Base-by-base conservation (phyloP, 2,888 invertebrate species). In the Epinotia demarniana region DNA sequence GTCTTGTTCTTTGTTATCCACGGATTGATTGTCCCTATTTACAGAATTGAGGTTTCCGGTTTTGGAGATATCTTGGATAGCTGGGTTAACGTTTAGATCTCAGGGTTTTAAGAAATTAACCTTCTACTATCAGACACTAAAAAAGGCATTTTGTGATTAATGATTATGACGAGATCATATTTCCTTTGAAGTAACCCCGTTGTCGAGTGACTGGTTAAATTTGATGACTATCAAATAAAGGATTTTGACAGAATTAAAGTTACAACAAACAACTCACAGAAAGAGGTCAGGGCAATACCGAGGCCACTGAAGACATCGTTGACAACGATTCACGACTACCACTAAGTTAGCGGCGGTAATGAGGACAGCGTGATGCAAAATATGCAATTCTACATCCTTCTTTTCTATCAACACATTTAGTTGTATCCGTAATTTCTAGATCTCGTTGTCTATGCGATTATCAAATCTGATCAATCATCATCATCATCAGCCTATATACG, bases 1-100 rank as follows among this genome's bases (percentile, higher is more conserved):
- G 57, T 61, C 61, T 49, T 49, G 71, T 75, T 75, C 66, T 67
- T 75, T 75, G 75, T 72, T 75, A 62, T 72, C 61, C 61, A 9
- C 67, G 49, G 55, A 62, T 57, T 71, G 43, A 75, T 72, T 72
- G 71, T 61, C 46, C 23, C 19, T 72, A 75, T 75, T 72, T 67
- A 62, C 75, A 67, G 62, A 72, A 72, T 72, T 66, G 60, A 43
- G 64, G 70, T 58, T 75, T 55, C 53, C 64, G 49, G 64, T 55
- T 70, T 55, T 33, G 64, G 66, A 64, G n/a, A 66, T 60, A 27
- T 43, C 60, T 53, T 23, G 6, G 19, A n/a, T 66, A 71, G 58
- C 70, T 71, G 53, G 64, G 58, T 70, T 58, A 70, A 12, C 46
- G 43, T 60, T 61, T 61, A n/a, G n/a, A 69, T 58, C n/a, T 69